Percentiles rank a stretch among this genome's conserved stretches.
Conservation (phyloP, 2,797 vertebrate genomes). For the Amazonetta brasiliensis region DNA sequence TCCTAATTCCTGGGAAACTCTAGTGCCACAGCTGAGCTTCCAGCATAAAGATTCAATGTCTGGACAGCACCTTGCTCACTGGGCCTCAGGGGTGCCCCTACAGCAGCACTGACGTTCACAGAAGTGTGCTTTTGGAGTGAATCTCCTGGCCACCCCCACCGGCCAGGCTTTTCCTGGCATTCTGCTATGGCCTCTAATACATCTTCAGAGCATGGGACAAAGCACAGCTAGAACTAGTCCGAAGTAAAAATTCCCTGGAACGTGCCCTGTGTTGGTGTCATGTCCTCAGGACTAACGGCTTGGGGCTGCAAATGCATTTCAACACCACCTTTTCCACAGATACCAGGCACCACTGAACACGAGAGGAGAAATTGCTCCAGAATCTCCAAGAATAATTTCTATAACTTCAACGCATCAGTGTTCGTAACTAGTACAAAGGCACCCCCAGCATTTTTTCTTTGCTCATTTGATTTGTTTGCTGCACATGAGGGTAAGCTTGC, state of each 20-base stretch:
- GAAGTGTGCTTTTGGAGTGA: background rate
- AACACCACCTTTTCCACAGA: background rate
- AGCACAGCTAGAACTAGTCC: background rate
- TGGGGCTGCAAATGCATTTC: background rate
- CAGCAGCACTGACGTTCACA: background rate
- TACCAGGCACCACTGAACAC: rapidly evolving
- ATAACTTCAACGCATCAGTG: background rate
- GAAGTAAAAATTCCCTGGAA: background rate
- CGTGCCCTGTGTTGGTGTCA: background rate
- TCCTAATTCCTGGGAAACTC: background rate
- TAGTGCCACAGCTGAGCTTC: background rate
- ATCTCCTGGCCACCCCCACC: background rate
- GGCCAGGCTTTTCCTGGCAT: background rate
- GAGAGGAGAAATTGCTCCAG: background rate
- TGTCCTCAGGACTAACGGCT: background rate
- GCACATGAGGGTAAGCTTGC: background rate
- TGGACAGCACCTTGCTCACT: background rate
- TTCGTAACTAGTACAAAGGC: background rate
- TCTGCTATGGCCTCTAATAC: rapidly evolving
- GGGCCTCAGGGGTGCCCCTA: background rate
- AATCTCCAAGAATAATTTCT: background rate
- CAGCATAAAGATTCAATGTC: background rate
- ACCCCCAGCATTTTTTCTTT: background rate
- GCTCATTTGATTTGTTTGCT: background rate
- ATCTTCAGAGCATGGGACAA: background rate